Conservation (phyloP, 1,140 invertebrate genomes). For the Halyomorpha halys region DNA sequence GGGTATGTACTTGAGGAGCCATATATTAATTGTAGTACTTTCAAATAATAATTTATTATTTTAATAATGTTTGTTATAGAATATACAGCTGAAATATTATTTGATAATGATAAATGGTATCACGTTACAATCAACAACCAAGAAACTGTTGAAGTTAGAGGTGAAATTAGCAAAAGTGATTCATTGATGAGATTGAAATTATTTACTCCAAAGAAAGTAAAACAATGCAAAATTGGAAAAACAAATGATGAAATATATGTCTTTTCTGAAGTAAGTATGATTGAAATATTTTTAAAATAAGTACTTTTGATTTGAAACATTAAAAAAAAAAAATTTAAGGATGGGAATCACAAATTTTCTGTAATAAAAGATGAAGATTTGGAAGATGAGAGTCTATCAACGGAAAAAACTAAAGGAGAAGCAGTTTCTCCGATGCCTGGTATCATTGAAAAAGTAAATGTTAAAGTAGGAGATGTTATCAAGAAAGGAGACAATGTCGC, state of each 20-base stretch:
- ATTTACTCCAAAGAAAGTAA: not conserved
- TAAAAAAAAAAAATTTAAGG: conserved; percentile 11
- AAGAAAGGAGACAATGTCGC: conserved; percentile 73
- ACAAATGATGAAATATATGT: conserved; percentile 42
- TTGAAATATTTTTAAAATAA: not conserved
- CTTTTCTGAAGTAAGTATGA: conserved; percentile 41
- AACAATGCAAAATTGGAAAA: conserved; percentile 37
- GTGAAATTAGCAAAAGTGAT: conserved; percentile 3
- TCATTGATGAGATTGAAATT: conserved; percentile 6
- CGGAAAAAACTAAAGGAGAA: conserved; percentile 35
- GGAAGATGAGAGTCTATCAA: not conserved
- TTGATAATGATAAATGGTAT: conserved; percentile 28
- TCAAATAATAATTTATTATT: not conserved
- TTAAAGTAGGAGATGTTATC: conserved; percentile 66
- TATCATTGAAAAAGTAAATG: conserved; percentile 81
- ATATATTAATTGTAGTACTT: not conserved
- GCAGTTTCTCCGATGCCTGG: conserved; percentile 90
- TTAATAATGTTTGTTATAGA: conserved; percentile 22
- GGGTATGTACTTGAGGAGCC: not conserved
- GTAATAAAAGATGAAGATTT: not conserved
- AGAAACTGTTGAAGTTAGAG: conserved; percentile 11
- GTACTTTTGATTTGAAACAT: not conserved
- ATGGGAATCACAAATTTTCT: conserved; percentile 14
- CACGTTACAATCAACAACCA: conserved; percentile 41
- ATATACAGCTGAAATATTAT: conserved; percentile 23